phyloP scores from a whole-genome alignment of 2,797 vertebrate species.

The Phataginus tetradactyla region DNA sequence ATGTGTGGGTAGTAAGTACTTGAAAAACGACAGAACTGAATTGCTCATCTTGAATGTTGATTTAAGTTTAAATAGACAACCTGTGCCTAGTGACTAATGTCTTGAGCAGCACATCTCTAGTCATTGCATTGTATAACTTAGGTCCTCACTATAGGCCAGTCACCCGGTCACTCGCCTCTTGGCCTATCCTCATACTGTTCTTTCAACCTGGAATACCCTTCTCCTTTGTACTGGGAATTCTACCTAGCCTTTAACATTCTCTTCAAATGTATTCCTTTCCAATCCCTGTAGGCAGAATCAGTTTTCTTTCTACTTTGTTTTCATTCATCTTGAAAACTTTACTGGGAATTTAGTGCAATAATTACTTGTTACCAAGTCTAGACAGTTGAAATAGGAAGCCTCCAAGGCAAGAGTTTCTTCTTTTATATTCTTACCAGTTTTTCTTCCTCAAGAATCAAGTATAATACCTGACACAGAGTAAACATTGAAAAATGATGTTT shows the following conservation, averaged over 20 bases:
- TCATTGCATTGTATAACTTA: not conserved
- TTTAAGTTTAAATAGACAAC: not conserved
- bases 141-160: not conserved
- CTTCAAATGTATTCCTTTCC: not conserved
- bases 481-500: not conserved
- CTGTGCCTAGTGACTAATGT: not conserved
- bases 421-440: not conserved
- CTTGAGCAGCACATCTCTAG: not conserved
- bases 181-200: not conserved
- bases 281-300: not conserved
- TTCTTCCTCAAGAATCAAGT: slow-evolving; percentile 1
- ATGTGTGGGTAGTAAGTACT: not conserved
- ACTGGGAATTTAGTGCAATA: not conserved
- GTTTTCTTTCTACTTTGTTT: not conserved
- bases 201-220: not conserved
- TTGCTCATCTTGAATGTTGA: not conserved
- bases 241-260: not conserved
- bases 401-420: not conserved
- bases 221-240: not conserved
- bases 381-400: not conserved
- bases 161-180: not conserved
- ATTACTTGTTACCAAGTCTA: not conserved
- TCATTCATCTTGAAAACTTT: not conserved
- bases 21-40: not conserved
- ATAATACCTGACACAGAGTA: not conserved